Base-by-base conservation (phyloP, 2,888 invertebrate genomes). In the Rotaria sp. region DNA sequence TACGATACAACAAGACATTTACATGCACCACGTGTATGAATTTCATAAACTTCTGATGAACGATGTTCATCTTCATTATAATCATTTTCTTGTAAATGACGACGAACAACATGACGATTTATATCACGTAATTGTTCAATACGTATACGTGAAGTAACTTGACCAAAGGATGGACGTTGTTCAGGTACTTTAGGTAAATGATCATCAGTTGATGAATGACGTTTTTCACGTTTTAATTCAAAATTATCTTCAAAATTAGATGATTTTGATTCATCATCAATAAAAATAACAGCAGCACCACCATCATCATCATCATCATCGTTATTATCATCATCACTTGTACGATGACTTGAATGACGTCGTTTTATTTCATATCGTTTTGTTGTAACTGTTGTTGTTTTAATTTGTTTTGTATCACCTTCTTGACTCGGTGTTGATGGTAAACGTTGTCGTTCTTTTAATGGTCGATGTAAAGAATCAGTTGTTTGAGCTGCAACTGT, bases 31-130 rank as follows among this genome's bases (percentile, higher is more conserved):
- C 75, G 38, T 75, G 75, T 75, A 45, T 75, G 75, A 75, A 75
- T 75, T 75, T 75, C 75, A 75, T 75, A 75, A 10, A 75, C 38
- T 75, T 75, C 75, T 7, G 41, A 26, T 75, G 38, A 45, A 67
- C 67, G 67, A 67, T 67, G 15, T 67, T 67, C 67, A 26, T 67
- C 67, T 35, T 18, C 67, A 15, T 11, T 67, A 24, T 7, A 26
- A 24, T 75, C 75, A 41, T 38, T 41, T 26, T 75, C 75, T 75
- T 75, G 41, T 41, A 75, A 38, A 75, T 75, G 75, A 26, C 75
- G 75, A 75, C 75, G 75, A 41, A 75, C 75, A 26, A 75, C 45
- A 75, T 75, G 38, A 41, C 75, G 75, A 75, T 75, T 75, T 38
- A 75, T 38, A 75, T 75, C 75, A 41, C 75, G 75, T 26, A 75